These are phyloP conservation scores for Fistularia commersonii DNA, from an alignment of 2,797 vertebrate species.

Conservation along the genomic window DNA sequence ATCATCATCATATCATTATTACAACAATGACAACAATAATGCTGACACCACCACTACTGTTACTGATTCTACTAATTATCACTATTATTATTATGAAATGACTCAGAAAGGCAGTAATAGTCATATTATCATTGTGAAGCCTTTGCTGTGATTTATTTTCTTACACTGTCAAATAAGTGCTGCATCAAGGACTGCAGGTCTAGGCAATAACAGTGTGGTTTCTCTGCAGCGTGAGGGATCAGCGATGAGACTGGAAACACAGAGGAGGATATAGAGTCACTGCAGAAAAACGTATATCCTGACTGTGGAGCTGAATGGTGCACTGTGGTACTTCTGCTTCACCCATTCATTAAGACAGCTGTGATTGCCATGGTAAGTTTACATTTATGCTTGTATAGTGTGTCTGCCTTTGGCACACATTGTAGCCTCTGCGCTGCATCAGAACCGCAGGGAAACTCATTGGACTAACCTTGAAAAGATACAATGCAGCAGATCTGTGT, in stretches of 20 bases:
- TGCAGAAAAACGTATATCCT: constrained; percentile 49
- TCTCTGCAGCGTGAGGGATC: constrained; percentile 65
- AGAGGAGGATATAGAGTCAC: constrained; percentile 26
- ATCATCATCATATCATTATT: too few species aligned
- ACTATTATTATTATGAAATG: too few species aligned
- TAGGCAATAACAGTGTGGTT: constrained; percentile 39
- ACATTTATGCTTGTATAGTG: constrained; percentile 41
- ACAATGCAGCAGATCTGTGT: constrained; percentile 42
- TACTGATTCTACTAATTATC: too few species aligned
- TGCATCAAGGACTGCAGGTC: background rate
- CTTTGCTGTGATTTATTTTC: too few species aligned
- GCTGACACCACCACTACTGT: too few species aligned
- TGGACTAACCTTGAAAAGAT: constrained; percentile 56
- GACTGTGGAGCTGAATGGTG: constrained; percentile 43
- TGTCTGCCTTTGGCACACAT: constrained; percentile 11
- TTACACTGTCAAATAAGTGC: too few species aligned
- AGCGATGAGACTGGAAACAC: constrained; percentile 40
- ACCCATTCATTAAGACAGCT: constrained; percentile 41
- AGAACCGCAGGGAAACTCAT: constrained; percentile 30
- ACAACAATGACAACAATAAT: too few species aligned
- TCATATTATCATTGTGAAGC: too few species aligned
- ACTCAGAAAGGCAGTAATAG: too few species aligned
- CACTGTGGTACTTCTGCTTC: constrained; percentile 44
- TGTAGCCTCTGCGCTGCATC: constrained; percentile 43
- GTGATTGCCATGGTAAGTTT: constrained; percentile 73